Evolutionary conservation across 2,797 vertebrate genomes (phyloP), one percentile per base, ranked within the genome.

Genomic region (Stomatorhinus walkeri): DNA sequence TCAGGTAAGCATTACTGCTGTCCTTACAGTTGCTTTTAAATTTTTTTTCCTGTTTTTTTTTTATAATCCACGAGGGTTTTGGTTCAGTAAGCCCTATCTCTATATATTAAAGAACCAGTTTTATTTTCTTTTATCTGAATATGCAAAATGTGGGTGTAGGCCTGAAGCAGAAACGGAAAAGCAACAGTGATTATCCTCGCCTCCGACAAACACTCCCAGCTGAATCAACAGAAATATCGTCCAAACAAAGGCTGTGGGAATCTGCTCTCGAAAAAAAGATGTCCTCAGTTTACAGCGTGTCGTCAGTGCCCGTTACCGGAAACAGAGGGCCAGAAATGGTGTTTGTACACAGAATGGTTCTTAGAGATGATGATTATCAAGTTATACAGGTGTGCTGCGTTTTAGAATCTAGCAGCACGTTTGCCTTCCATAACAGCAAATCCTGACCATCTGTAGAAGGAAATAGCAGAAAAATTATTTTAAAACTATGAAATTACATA

Each of bases 1-100:
- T n/a, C 90, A 91, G 91, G 92, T 93, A 92, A 88, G 91, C 76
- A 36, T 87, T 51, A 28, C 87, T 90, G 40, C 59, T 46, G 32
- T 88, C 76, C 85, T 76, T 40, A 43, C 12, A 22, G 84, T 48
- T 22, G 3, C 61, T 64, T 64, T 68, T 5, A 36, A 2, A 40
- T 6, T 5, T 4, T 40, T 43, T 76, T 76, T 19, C 32, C 36
- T 19, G 28, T 72, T 36, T 32, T 72, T 76, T 76, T 52, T 52
- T 16, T 14, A 52, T 40, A 76, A 79, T 43, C 36, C 72, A 61
- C 56, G 22, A 61, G n/a, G n/a, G 8, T 48, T 83, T 85, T 24
- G 43, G n/a, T 46, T 51, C 9, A 51, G n/a, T 49, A 1, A 52
- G n/a, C 83, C 7, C 1, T 56, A 36, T 54, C 28, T 54, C 14